phyloP scores from a whole-genome alignment of 2,888 invertebrate genomes.

The Torymus texanus region DNA sequence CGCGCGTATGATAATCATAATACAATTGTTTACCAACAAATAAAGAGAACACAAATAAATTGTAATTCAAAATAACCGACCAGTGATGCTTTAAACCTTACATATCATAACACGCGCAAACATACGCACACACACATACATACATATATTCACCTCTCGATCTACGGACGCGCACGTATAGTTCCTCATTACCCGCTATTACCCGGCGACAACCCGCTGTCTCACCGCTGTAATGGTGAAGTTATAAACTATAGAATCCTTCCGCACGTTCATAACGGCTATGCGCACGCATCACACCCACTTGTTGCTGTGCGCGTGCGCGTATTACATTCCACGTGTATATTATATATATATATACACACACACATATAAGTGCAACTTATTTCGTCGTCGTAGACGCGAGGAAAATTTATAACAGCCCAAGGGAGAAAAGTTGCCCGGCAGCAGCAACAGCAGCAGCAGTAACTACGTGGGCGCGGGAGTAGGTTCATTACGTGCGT shows the following conservation, averaged over 20 bases:
- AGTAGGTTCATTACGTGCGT: too few relatives aligned
- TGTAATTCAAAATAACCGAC: too few relatives aligned
- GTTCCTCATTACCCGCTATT: conserved; percentile 22
- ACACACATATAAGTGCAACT: too few relatives aligned
- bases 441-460: conserved; percentile 1
- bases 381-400: conserved; percentile 31
- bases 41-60: too few relatives aligned
- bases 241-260: conserved; percentile 38
- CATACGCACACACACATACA: too few relatives aligned
- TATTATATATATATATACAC: background rate
- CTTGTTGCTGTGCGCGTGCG: conserved; percentile 2
- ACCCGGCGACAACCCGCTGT: conserved; percentile 5
- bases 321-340: background rate
- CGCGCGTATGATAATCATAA: too few relatives aligned
- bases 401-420: conserved; percentile 47
- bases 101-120: too few relatives aligned
- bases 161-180: background rate
- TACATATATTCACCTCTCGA: too few relatives aligned
- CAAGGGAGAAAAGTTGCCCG: conserved; percentile 34
- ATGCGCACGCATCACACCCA: conserved; percentile 18
- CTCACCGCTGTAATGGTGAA: conserved; percentile 24
- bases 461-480: too few relatives aligned
- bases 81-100: too few relatives aligned
- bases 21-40: too few relatives aligned
- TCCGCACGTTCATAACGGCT: conserved; percentile 11